Conservation (phyloP, 2,113 vertebrate genomes). For the Psophia crepitans region DNA sequence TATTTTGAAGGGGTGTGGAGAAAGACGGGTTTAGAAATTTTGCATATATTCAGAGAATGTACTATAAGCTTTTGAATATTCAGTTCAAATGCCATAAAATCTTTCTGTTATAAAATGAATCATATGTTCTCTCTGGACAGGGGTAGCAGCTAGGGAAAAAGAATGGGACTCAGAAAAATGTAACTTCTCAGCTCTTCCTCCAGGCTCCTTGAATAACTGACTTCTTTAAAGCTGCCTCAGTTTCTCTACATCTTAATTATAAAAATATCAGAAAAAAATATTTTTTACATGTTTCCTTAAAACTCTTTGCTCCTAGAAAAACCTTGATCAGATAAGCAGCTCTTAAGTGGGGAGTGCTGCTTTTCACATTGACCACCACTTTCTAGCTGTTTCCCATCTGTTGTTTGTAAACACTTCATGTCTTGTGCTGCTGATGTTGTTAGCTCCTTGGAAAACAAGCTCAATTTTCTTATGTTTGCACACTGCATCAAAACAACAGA, state of each 20-base stretch:
- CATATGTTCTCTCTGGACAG: rapidly evolving
- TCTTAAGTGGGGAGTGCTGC: background rate
- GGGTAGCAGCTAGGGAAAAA: background rate
- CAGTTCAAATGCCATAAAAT: background rate
- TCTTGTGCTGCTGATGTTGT: constrained; percentile 33
- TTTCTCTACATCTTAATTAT: background rate
- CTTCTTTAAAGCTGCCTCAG: background rate
- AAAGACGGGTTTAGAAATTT: background rate
- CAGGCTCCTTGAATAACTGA: background rate
- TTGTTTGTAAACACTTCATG: constrained; percentile 43
- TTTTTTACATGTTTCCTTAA: background rate
- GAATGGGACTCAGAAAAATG: background rate
- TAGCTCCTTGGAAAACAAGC: background rate
- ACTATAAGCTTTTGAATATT: background rate
- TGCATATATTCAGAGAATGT: background rate
- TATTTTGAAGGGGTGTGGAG: background rate
- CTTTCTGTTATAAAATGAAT: background rate
- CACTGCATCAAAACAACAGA: background rate
- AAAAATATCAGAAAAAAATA: background rate
- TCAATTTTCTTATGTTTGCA: constrained; percentile 24
- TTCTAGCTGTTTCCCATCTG: constrained; percentile 36
- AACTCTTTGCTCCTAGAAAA: background rate
- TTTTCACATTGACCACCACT: background rate
- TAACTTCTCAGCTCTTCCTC: background rate
- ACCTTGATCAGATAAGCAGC: background rate